Conservation (phyloP, 2,113 vertebrate genomes). For the Osmerus mordax region DNA sequence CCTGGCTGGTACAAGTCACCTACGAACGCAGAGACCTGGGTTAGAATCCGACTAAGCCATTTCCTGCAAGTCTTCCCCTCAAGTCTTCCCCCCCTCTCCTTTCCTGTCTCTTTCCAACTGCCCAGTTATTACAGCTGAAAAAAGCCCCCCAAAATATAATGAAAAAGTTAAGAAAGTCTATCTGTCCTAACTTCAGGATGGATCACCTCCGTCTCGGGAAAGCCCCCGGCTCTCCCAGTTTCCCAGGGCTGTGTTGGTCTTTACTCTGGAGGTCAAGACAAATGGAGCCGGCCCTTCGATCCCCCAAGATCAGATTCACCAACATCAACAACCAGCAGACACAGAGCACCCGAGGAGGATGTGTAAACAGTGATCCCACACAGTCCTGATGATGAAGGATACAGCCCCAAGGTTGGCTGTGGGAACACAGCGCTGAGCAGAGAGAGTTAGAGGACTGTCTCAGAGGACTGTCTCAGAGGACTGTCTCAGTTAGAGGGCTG, state of each 20-base stretch:
- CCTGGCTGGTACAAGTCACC: no score
- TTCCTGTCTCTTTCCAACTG: no score
- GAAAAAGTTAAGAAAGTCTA: no score
- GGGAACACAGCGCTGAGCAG: constrained; percentile 1
- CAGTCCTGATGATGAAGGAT: not conserved
- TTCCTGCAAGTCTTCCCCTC: no score
- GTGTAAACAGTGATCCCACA: constrained; percentile 24
- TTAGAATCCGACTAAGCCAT: no score
- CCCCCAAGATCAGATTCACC: constrained; percentile 32
- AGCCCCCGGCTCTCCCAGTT: constrained; percentile 1
- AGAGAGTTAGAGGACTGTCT: constrained; percentile 2
- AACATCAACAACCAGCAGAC: constrained; percentile 35
- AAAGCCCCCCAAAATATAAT: no score
- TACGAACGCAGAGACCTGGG: no score
- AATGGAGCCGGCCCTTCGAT: constrained; percentile 31
- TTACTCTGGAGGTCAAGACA: constrained; percentile 18
- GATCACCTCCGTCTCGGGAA: no score
- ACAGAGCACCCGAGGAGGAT: not conserved
- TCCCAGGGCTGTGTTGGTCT: constrained; percentile 23
- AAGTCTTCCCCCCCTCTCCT: no score
- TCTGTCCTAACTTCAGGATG: no score
- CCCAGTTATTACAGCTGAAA: no score
- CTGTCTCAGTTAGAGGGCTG: not conserved
- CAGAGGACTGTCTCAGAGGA: no score
- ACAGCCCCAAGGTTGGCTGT: not conserved